Conservation (phyloP, 2,888 invertebrate genomes). For the Sinodicranocentrus sp. region DNA sequence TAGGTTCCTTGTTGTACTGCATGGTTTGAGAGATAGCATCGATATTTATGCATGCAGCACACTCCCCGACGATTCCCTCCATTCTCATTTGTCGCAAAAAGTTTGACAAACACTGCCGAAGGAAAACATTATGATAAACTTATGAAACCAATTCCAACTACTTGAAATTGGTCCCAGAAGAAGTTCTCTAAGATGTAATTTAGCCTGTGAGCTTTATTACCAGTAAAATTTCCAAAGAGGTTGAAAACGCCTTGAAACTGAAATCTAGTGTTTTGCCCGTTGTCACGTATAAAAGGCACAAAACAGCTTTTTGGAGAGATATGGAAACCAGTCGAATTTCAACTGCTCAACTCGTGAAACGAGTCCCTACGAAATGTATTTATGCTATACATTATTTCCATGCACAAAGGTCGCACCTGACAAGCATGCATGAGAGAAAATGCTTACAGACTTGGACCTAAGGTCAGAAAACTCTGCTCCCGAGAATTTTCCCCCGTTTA, state of each 20-base stretch:
- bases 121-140: constrained; percentile 36
- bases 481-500: constrained; percentile 7
- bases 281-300: too few species aligned
- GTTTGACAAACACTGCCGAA: constrained; percentile 42
- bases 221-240: constrained; percentile 24
- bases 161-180: constrained; percentile 53
- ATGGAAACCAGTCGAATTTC: constrained; percentile 6
- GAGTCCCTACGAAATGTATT: background rate
- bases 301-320: background rate
- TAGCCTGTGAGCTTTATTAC: constrained; percentile 21
- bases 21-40: constrained; percentile 4
- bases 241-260: background rate
- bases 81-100: constrained; percentile 13
- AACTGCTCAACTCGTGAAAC: constrained; percentile 4
- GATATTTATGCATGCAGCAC: background rate
- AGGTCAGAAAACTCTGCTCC: constrained; percentile 14
- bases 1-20: too few species aligned
- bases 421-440: constrained; percentile 12
- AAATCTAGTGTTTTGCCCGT: too few species aligned
- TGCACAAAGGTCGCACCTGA: constrained; percentile 14
- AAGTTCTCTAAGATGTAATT: constrained; percentile 23
- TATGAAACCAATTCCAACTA: constrained; percentile 59
- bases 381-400: background rate
- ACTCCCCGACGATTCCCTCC: background rate
- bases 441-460: background rate